Percentiles rank a stretch among this genome's conserved stretches.
Conservation (phyloP, 1,140 invertebrate species). For the Sycophila sp. region DNA sequence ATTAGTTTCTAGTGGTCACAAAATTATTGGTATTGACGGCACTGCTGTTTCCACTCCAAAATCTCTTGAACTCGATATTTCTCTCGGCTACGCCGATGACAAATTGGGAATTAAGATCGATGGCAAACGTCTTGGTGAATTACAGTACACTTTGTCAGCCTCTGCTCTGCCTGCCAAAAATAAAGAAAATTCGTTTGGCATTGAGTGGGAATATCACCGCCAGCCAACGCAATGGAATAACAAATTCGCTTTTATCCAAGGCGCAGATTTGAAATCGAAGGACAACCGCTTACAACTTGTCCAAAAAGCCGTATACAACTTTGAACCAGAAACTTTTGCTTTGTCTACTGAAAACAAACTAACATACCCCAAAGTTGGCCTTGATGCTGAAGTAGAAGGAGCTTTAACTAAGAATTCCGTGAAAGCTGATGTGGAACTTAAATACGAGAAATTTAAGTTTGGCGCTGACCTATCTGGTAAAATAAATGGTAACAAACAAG, state of each 20-base stretch:
- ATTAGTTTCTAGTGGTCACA: constrained; percentile 60
- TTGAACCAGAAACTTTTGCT: constrained; percentile 51
- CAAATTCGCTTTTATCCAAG: constrained; percentile 71
- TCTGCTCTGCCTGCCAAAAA: constrained; percentile 60
- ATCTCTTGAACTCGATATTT: constrained; percentile 64
- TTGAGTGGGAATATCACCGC: constrained; percentile 63
- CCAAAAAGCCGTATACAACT: constrained; percentile 60
- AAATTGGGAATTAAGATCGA: constrained; percentile 62
- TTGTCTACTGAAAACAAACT: constrained; percentile 64
- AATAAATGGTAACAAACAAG: constrained; percentile 62
- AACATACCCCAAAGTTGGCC: constrained; percentile 66
- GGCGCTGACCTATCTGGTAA: constrained; percentile 69
- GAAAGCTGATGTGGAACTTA: constrained; percentile 63
- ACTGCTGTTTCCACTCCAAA: constrained; percentile 60
- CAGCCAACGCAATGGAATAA: constrained; percentile 52
- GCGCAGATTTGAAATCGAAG: constrained; percentile 70
- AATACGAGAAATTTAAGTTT: constrained; percentile 69
- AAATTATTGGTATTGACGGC: constrained; percentile 66
- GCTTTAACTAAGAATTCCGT: constrained; percentile 67
- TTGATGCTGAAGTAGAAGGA: constrained; percentile 65
- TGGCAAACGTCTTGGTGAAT: constrained; percentile 39
- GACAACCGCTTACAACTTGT: constrained; percentile 66
- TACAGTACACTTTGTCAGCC: constrained; percentile 43
- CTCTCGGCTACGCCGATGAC: constrained; percentile 66
- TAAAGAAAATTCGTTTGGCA: constrained; percentile 70